A percentile compares a stretch with the other conserved stretches of the same genome.
Evolutionary conservation across 2,888 invertebrate genomes (phyloP).

Genomic region (Acanthosoma haemorrhoidale): DNA sequence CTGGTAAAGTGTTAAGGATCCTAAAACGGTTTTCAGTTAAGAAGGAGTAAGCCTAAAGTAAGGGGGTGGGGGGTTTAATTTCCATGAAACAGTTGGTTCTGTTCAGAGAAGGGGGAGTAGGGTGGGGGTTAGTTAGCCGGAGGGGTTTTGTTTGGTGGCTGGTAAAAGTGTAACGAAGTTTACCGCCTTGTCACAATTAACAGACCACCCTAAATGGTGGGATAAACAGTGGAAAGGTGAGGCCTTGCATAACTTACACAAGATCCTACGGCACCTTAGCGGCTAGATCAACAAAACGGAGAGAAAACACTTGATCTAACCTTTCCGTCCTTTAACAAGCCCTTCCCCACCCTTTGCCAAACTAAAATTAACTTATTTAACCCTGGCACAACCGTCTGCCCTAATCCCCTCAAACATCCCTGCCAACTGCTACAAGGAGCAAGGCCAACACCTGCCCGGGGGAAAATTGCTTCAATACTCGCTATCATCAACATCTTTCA

Average conservation of each 20-base stretch:
- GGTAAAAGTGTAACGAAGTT: conserved; percentile 26
- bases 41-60: too few relatives aligned
- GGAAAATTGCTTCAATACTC: background rate
- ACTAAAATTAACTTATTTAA: conserved; percentile 12
- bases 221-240: conserved; percentile 25
- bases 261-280: background rate
- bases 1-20: too few relatives aligned
- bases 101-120: too few relatives aligned
- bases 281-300: conserved; percentile 11
- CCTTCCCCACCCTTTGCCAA: too few relatives aligned
- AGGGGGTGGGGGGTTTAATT: background rate
- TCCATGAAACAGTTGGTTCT: background rate
- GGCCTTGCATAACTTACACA: conserved; percentile 18
- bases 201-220: conserved; percentile 23
- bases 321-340: too few relatives aligned
- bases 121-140: background rate
- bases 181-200: conserved; percentile 27
- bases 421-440: background rate
- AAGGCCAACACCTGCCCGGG: background rate
- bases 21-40: too few relatives aligned
- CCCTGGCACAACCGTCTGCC: background rate
- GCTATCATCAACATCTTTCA: too few relatives aligned
- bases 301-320: conserved; percentile 7
- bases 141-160: background rate
- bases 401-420: background rate